These are phyloP conservation scores for Dendroctonus ponderosae DNA, from an alignment of 1,140 invertebrate genomes.

Conservation along the genomic window DNA sequence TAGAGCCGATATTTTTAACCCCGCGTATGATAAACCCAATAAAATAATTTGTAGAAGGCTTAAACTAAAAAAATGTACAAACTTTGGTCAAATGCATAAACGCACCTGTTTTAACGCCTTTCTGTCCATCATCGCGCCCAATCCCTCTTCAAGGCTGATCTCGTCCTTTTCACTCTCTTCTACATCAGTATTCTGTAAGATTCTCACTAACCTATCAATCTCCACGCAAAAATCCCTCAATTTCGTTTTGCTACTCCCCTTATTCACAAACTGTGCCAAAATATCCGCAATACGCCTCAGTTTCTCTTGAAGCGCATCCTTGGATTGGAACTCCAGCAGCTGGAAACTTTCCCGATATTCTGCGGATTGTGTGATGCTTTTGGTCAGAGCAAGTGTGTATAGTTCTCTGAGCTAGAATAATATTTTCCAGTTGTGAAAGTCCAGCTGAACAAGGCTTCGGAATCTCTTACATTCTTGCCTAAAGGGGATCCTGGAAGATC, in stretches of 20 bases:
- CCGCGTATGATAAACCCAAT: too few relatives aligned
- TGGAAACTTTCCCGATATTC: conserved; percentile 69
- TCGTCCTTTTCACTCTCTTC: neutral
- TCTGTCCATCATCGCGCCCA: conserved; percentile 48
- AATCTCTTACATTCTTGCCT: conserved; percentile 62
- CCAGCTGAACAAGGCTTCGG: neutral
- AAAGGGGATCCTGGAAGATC: conserved; percentile 66
- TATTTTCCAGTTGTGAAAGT: neutral
- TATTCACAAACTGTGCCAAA: conserved; percentile 18
- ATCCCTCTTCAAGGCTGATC: too few relatives aligned
- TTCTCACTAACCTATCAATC: conserved; percentile 8
- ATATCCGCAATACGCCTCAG: conserved; percentile 44
- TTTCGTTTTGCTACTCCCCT: conserved; percentile 21
- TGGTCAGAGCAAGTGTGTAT: conserved; percentile 62
- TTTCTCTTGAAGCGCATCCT: conserved; percentile 60
- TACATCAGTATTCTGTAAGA: conserved; percentile 35
- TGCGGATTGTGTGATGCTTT: conserved; percentile 54
- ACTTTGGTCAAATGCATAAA: neutral
- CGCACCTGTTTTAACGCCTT: conserved; percentile 54
- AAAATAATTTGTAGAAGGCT: too few relatives aligned
- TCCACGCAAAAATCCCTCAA: conserved; percentile 29
- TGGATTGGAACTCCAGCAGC: conserved; percentile 66
- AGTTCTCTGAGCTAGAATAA: conserved; percentile 64
- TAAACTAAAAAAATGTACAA: too few relatives aligned
- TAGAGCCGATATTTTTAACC: too few relatives aligned